A percentile compares a stretch with the other conserved stretches of the same genome.
These are phyloP conservation scores for Spatula versicolor DNA, from an alignment of 2,797 vertebrate species.

Conservation along the genomic window DNA sequence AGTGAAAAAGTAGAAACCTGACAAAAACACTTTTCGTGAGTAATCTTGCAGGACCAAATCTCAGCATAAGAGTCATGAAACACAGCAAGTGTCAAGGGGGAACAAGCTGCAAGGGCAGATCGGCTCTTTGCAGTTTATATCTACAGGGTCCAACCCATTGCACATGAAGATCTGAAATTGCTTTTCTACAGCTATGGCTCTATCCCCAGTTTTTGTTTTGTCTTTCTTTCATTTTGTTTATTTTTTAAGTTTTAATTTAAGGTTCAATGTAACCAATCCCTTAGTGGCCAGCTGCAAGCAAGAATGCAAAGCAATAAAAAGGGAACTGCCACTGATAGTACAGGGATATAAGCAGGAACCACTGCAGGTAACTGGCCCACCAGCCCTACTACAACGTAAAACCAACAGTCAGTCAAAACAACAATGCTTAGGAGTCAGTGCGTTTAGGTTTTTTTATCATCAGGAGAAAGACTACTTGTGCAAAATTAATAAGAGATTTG, in stretches of 20 bases:
- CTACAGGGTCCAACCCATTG: neutral
- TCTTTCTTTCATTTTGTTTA: fast-evolving
- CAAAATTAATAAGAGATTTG: constrained; percentile 26
- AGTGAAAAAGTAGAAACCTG: neutral
- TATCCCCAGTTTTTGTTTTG: neutral
- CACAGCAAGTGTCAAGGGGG: neutral
- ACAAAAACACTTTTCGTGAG: neutral
- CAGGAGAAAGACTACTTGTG: neutral
- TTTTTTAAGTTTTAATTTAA: neutral
- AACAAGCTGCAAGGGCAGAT: neutral
- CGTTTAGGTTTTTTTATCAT: neutral
- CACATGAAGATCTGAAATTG: neutral
- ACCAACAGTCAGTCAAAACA: neutral
- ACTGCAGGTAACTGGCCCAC: neutral
- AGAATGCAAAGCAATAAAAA: neutral
- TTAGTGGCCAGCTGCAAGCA: neutral
- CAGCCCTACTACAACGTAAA: neutral
- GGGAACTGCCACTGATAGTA: neutral
- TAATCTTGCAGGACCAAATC: neutral
- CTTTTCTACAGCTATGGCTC: constrained; percentile 27
- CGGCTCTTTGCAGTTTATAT: neutral
- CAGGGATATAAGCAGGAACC: neutral
- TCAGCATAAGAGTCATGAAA: neutral
- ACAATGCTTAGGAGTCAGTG: neutral
- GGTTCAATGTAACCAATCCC: neutral